Base-by-base conservation (phyloP, 2,797 vertebrate species). In the Oceanodroma leucorhoa region DNA sequence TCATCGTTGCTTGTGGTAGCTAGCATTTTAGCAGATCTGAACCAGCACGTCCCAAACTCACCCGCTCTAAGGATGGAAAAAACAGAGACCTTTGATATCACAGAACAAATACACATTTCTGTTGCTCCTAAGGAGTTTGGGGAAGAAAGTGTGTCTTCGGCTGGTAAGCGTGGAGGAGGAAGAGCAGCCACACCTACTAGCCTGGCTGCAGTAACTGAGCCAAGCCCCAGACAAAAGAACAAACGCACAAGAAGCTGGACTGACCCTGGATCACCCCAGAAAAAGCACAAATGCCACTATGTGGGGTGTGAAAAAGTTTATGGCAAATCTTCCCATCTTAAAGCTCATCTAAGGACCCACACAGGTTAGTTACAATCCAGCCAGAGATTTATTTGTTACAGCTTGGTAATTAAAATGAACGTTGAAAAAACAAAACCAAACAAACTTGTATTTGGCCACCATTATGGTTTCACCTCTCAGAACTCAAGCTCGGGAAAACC, bases 281-380 rank as follows among this genome's bases (percentile, higher is more conserved):
- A 99, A 98, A 99, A 99, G 99, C 99, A 99, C 99, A 99, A 99
- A 98, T 99, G 99, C 98, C 98, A 99, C 98, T 99, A 99, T 98
- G 98, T 98, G 97, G 99, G 99, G 95, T 99, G 99, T 93, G 99
- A 99, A 98, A 99, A 99, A 99, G 99, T 99, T 99, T 99, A 99
- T 98, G 99, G 99, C 98, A 99, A 99, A 98, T 99, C 99, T 64
- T 99, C 99, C 97, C 99, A 99, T 96, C 99, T 99, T 98, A 99
- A 99, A 99, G 99, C 99, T 97, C 99, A 99, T 96, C 99, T 99
- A 98, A 99, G 99, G 98, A 99, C 99, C 98, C 99, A 99, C 92
- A 99, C 99, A 99, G 99, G 99, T 99, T 98, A 99, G 99, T 99
- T 97, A 71, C 46, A 69, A 92, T 82, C 77, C 92, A 87, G 93